phyloP scores from a whole-genome alignment of 2,797 vertebrate species.

The Zalophus californianus region DNA sequence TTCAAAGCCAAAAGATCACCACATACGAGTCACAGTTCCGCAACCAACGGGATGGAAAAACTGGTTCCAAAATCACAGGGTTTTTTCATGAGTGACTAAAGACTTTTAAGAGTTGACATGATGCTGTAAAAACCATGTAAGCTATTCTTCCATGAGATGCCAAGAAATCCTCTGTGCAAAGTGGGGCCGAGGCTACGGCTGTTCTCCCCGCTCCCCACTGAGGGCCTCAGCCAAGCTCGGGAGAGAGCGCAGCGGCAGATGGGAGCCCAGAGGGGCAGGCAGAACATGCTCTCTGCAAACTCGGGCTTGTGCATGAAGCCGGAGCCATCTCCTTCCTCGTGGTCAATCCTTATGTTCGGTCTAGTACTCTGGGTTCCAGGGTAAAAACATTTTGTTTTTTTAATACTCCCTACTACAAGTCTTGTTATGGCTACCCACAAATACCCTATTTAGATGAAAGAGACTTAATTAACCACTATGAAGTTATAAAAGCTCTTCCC shows the following conservation, averaged over 20 bases:
- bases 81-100: neutral
- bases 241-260: neutral
- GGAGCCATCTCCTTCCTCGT: neutral
- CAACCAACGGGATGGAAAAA: neutral
- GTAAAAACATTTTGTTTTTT: neutral
- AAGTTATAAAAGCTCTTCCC: neutral
- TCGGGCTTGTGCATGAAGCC: neutral
- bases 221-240: neutral
- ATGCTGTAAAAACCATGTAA: neutral
- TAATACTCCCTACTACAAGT: neutral
- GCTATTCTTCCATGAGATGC: neutral
- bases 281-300: neutral
- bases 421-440: neutral
- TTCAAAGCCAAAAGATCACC: neutral
- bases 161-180: neutral
- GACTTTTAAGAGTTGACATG: neutral
- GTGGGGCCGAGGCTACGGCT: rapidly evolving
- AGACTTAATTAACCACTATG: neutral
- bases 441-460: neutral
- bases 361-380: neutral
- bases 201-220: neutral
- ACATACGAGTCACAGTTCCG: neutral
- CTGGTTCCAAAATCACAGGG: conserved; percentile 4
- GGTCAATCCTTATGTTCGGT: neutral
- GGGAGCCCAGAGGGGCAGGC: neutral